A percentile compares a stretch with the other conserved stretches of the same genome.
Evolutionary conservation across 2,113 vertebrate genomes (phyloP).

Genomic region (Heterocephalus glaber): DNA sequence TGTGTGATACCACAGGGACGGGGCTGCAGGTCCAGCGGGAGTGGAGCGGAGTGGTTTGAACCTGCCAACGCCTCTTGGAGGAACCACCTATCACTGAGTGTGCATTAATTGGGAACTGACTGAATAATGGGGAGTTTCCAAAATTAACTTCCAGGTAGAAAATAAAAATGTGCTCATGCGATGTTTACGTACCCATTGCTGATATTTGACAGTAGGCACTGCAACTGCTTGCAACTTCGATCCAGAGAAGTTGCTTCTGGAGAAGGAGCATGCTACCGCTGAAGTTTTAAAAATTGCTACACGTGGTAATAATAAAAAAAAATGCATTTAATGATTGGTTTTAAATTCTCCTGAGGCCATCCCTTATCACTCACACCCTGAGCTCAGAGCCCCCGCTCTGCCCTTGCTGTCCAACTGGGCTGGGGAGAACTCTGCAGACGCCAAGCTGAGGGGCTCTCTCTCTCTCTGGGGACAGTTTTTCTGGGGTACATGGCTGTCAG

Average conservation of each 20-base stretch:
- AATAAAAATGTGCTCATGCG: not conserved
- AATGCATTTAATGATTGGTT: not conserved
- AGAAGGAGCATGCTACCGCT: not conserved
- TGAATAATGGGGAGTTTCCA: not conserved
- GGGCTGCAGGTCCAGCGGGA: not conserved
- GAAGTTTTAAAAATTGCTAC: not conserved
- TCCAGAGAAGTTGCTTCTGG: not conserved
- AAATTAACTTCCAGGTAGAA: slow-evolving; percentile 3
- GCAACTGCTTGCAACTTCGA: not conserved
- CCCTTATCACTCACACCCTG: not conserved
- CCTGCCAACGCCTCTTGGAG: not conserved
- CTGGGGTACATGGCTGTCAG: not conserved
- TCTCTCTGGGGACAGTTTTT: not conserved
- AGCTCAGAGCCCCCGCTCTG: not conserved
- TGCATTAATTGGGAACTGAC: not conserved
- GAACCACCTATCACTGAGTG: not conserved
- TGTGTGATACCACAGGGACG: not conserved
- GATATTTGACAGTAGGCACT: not conserved
- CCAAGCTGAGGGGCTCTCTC: not conserved
- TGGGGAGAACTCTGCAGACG: not conserved
- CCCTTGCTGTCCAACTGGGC: not conserved
- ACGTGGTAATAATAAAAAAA: not conserved
- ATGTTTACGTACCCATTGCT: not conserved
- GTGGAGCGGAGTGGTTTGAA: not conserved
- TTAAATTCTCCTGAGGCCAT: not conserved